Evolutionary conservation across 2,113 vertebrate species (phyloP), one percentile per base, ranked within the genome.

Genomic region (Poecilia latipinna): DNA sequence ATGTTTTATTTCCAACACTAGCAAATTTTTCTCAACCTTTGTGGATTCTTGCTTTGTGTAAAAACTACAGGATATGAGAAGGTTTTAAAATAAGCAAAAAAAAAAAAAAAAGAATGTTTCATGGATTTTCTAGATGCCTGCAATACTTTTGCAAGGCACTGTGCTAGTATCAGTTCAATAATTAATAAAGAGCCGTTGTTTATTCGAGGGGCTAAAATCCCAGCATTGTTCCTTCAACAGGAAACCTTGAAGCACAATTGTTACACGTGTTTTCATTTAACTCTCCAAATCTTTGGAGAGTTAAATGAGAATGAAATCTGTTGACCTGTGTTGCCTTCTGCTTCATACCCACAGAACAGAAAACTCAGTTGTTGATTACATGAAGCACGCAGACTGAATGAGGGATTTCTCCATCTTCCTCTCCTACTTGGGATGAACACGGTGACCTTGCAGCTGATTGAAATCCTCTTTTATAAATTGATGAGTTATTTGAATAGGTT

Each of bases 391-490:
- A n/a, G 29, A 61, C 39, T 72, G 42, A 65, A 79, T 60, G 67
- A 80, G 33, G 8, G 7, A 74, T 81, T 83, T 75, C 54, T 42
- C 19, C 72, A 60, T 74, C 63, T 80, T 86, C 70, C 29, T 79
- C 82, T 84, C 29, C 31, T 26, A 61, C 57, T n/a, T 66, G 12
- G 51, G 5, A 51, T 65, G 29, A 64, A 13, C 63, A 80, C 82
- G 82, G 86, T 88, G 79, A 89, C 78, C 74, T 74, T 75, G 62
- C 35, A 77, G 70, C 60, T 76, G 62, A 81, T 15, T 63, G 73
- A 84, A 81, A 65, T 42, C 5, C 22, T 32, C 8, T 66, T 68
- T 78, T 74, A 71, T 31, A 26, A 33, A 82, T 13, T 65, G 61
- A 78, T 73, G 33, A 70, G 79, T 72, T 73, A 68, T 72, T 70